These are phyloP conservation scores for Anisognathus igniventris DNA, from an alignment of 2,797 vertebrate genomes.

Conservation along the genomic window DNA sequence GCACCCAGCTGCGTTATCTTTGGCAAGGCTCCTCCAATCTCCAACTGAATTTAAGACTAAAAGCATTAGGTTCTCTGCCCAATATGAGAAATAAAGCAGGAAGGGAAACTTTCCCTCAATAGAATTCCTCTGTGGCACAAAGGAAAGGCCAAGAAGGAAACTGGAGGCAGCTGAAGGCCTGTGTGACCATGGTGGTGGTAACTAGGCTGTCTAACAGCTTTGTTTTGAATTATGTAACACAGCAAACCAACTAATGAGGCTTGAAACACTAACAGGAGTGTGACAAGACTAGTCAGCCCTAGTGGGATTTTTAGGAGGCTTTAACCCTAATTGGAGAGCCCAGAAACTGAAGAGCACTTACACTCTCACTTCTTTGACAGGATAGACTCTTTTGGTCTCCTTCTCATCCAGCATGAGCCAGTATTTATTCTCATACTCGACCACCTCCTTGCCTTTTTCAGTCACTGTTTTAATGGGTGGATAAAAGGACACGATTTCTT, in stretches of 20 bases:
- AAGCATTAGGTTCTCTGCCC: background rate
- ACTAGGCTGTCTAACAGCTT: background rate
- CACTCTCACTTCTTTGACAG: constrained; percentile 84
- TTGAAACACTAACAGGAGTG: background rate
- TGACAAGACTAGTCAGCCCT: background rate
- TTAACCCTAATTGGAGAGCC: background rate
- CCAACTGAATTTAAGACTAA: background rate
- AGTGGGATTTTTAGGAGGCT: background rate
- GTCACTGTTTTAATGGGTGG: constrained; percentile 84
- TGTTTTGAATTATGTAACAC: background rate
- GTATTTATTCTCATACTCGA: constrained; percentile 92
- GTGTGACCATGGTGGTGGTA: background rate
- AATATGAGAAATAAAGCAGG: background rate
- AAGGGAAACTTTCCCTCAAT: background rate
- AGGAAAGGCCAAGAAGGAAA: background rate
- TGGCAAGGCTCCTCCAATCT: background rate
- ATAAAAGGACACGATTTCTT: constrained; percentile 85
- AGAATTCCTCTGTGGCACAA: background rate
- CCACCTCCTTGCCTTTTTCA: constrained; percentile 86
- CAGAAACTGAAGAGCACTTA: constrained; percentile 63
- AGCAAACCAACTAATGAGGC: background rate
- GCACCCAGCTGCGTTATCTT: background rate
- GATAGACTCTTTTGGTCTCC: constrained; percentile 76
- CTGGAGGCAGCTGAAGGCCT: background rate
- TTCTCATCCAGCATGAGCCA: constrained; percentile 92